A percentile compares a stretch with the other conserved stretches of the same genome.
Evolutionary conservation across 2,888 invertebrate species (phyloP).

Genomic region (Sarcophaga variegata): DNA sequence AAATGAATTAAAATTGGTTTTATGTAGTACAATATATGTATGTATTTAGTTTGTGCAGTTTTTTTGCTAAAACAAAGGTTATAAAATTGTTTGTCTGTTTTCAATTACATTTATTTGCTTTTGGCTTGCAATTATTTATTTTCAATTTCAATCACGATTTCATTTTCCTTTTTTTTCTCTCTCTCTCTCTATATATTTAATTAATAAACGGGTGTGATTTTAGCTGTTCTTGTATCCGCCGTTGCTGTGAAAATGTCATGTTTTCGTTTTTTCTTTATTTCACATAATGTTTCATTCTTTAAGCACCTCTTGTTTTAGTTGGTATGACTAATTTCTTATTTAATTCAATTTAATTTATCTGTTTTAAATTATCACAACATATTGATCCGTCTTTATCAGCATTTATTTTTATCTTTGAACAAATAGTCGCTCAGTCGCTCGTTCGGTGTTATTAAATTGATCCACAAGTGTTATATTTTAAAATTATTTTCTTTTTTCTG

Average conservation of each 20-base stretch:
- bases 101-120: not conserved
- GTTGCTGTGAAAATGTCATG: constrained; percentile 5
- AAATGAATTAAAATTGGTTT: too few relatives aligned
- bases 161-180: not conserved
- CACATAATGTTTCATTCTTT: not conserved
- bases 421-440: not conserved
- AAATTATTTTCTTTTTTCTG: not conserved
- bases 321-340: constrained; percentile 21
- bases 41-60: not conserved
- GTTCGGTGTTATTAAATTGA: not conserved
- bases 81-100: not conserved
- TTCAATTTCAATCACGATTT: constrained; percentile 34
- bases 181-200: not conserved
- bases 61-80: not conserved
- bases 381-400: constrained; percentile 17
- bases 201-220: constrained; percentile 19
- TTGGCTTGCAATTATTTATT: constrained; percentile 12
- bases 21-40: too few relatives aligned
- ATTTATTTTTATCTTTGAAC: constrained; percentile 12
- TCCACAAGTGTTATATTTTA: not conserved
- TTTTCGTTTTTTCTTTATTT: not conserved
- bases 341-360: not conserved
- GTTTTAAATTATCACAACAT: not conserved
- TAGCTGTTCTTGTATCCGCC: not conserved
- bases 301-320: not conserved